Base-by-base conservation (phyloP, 2,113 vertebrate genomes). In the Serilophus lunatus region DNA sequence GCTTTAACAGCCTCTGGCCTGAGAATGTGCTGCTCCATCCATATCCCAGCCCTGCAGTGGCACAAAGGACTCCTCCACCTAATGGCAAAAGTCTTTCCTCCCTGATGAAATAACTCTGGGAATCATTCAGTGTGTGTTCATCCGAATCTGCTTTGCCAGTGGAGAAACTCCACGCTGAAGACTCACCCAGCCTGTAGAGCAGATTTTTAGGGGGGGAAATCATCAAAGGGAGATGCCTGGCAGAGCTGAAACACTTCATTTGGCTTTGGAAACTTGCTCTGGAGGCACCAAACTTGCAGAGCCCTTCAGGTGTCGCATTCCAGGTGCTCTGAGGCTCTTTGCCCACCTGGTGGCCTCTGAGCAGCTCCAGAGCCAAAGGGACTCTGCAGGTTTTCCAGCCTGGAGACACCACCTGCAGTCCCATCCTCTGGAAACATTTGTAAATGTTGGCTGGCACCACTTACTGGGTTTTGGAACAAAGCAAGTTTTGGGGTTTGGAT, bases 261-360 rank as follows among this genome's bases (percentile, higher is more conserved):
- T 40, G 20, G 17, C 33, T 71, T 66, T 53, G 53, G 25, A 44
- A 78, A 1, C 18, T 16, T 22, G 31, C 71, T 4, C 26, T 72
- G 68, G 26, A 17, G 53, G 0, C 51, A 12, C 0, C 36, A 29
- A 12, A 7, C 7, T 9, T 45, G 8, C 0, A 0, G 0, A 47
- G 54, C 20, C 35, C 54, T 65, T 0, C 18, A 8, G 68, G 87
- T 45, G 81, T 1, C 36, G 81, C 36, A 2, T 26, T 77, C 12
- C 77, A 19, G 90, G 63, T 92, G 88, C 86, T 77, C 76, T 95
- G 91, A 90, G 93, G 35, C 59, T 68, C 2, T 87, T 53, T 92
- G 93, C 83, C 94, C 91, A 3, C 57, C 93, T 93, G 93, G 8
- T 92, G 93, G 94, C 94, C 79, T 31, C 88, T 63, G 8, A 71